These are phyloP conservation scores for Champsocephalus gunnari DNA, from an alignment of 2,797 vertebrate species.

Conservation along the genomic window DNA sequence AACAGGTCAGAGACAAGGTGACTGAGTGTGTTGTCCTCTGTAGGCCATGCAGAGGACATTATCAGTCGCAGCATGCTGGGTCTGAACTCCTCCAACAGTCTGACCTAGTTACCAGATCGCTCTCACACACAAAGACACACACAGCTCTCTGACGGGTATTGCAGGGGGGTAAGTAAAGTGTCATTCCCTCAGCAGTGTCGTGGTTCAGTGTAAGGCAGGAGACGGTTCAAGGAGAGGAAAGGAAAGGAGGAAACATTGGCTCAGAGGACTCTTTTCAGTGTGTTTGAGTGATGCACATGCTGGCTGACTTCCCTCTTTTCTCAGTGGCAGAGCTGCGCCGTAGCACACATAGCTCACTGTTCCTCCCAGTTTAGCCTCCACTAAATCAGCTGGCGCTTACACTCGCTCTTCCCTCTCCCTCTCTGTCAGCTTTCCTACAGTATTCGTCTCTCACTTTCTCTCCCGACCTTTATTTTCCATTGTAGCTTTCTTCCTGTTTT, in stretches of 20 bases:
- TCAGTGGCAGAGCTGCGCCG: constrained; percentile 58
- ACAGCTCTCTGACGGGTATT: constrained; percentile 44
- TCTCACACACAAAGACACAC: constrained; percentile 26
- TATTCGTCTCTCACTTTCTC: constrained; percentile 1
- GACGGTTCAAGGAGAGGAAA: constrained; percentile 66
- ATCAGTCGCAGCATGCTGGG: constrained; percentile 44
- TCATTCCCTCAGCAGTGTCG: constrained; percentile 51
- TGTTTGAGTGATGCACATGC: constrained; percentile 44
- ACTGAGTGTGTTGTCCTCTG: constrained; percentile 43
- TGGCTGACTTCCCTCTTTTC: constrained; percentile 53
- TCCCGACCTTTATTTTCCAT: not conserved
- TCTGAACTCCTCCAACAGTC: constrained; percentile 46
- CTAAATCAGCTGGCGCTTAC: constrained; percentile 64
- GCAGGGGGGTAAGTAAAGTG: constrained; percentile 50
- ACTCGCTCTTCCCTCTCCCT: not conserved
- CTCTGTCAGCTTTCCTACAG: not conserved
- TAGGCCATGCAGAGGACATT: constrained; percentile 46
- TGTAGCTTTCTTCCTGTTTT: not conserved
- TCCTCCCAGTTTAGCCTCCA: constrained; percentile 57
- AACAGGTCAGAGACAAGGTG: constrained; percentile 33
- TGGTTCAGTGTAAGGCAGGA: constrained; percentile 44
- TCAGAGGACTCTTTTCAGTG: constrained; percentile 49
- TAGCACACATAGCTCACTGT: constrained; percentile 71
- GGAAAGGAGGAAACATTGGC: constrained; percentile 53
- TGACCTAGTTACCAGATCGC: constrained; percentile 68